Evolutionary conservation across 30 jellyfish, hydroid and myxozoan species (phyloP).

Genomic region (Hydractinia echinata): DNA sequence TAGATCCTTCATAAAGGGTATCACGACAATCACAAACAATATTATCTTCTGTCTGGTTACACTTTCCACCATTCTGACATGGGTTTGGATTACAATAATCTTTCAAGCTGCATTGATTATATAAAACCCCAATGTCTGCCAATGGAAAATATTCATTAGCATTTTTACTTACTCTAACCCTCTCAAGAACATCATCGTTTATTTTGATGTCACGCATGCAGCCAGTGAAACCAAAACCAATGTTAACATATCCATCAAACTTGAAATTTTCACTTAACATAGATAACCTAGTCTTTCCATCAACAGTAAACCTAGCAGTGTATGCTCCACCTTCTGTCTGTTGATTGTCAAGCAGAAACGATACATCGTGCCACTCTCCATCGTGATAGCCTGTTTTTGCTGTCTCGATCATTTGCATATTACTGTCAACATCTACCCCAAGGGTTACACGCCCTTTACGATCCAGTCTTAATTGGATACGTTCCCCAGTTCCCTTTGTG

Average conservation of each 20-base stretch:
- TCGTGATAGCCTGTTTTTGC: slow-evolving; percentile 70
- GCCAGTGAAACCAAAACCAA: slow-evolving; percentile 97
- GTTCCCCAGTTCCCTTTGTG: slow-evolving; percentile 40
- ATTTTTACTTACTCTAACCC: slow-evolving; percentile 16
- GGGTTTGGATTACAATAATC: slow-evolving; percentile 99
- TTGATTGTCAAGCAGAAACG: slow-evolving; percentile 60
- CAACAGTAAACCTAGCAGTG: slow-evolving; percentile 81
- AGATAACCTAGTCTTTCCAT: slow-evolving; percentile 78
- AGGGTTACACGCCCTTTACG: slow-evolving; percentile 79
- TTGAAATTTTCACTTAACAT: slow-evolving; percentile 42
- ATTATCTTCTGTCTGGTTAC: slow-evolving; percentile 89
- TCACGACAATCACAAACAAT: slow-evolving; percentile 91
- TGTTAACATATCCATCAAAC: slow-evolving; percentile 74
- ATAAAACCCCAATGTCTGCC: slow-evolving; percentile 51
- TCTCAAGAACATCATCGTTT: slow-evolving; percentile 53
- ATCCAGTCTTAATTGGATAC: slow-evolving; percentile 50
- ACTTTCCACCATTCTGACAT: slow-evolving; percentile 90
- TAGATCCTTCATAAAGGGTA: slow-evolving; percentile 84
- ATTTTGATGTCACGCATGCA: slow-evolving; percentile 90
- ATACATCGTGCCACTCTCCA: slow-evolving; percentile 91
- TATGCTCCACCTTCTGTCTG: slow-evolving; percentile 48
- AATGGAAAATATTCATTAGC: slow-evolving; percentile 33
- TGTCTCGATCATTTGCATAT: slow-evolving; percentile 65
- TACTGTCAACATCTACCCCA: slow-evolving; percentile 58
- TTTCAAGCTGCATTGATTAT: slow-evolving; percentile 70